Conservation (phyloP, 2,797 vertebrate genomes). For the Falco concolor region DNA sequence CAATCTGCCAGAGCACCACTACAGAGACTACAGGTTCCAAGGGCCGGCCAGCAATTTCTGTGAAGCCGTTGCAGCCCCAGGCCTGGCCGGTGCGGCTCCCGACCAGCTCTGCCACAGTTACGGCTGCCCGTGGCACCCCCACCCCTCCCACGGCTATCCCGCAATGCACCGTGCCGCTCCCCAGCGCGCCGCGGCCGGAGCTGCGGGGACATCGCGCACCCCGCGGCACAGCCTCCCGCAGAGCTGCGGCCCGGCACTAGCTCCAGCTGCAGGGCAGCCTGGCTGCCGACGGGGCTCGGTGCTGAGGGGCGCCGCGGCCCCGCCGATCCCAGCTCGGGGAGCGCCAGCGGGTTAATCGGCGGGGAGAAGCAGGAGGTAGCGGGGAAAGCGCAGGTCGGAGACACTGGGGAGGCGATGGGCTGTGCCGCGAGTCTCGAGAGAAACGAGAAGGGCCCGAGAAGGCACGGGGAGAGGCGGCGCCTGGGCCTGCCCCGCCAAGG, state of each 20-base stretch:
- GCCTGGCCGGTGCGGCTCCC: background rate
- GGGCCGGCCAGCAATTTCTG: background rate
- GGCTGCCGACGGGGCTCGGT: fast-evolving
- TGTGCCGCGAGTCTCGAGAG: no score
- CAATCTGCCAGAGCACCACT: fast-evolving
- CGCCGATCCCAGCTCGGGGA: background rate
- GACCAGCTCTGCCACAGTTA: background rate
- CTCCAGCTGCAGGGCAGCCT: background rate
- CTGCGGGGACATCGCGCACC: background rate
- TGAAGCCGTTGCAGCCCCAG: background rate
- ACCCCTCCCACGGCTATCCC: background rate
- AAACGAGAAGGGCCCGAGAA: no score
- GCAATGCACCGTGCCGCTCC: background rate
- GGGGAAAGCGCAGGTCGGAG: no score
- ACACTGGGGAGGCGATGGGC: background rate
- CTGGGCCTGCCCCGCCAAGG: background rate
- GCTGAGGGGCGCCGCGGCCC: background rate
- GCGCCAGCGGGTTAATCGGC: background rate
- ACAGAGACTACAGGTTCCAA: no score
- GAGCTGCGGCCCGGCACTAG: background rate
- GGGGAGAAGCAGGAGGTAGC: background rate
- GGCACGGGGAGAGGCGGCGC: fast-evolving
- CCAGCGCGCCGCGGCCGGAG: background rate
- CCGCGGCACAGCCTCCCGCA: background rate
- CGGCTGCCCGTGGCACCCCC: background rate